A percentile compares a stretch with the other conserved stretches of the same genome.
Conservation (phyloP, 2,113 vertebrate species). For the Sphyrna mokarran region DNA sequence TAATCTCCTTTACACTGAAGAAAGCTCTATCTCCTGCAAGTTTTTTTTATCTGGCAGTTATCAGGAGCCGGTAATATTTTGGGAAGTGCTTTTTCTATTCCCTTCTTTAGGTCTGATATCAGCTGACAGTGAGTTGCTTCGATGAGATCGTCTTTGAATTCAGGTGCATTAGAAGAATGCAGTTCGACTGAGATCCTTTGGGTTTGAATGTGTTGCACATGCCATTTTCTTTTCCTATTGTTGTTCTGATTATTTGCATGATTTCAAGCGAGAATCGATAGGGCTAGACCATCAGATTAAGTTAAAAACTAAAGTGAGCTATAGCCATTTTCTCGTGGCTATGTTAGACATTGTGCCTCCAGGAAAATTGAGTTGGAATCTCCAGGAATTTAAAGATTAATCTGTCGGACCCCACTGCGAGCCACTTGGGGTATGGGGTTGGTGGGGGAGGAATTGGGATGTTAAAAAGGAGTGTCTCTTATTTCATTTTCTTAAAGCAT, state of each 20-base stretch:
- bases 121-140: not conserved
- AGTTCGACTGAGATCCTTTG: not conserved
- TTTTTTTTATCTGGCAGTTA: not conserved
- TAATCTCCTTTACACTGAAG: not conserved
- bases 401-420: not conserved
- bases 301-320: not conserved
- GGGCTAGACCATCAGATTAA: not conserved
- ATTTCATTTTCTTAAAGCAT: not conserved
- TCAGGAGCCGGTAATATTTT: not conserved
- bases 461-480: not conserved
- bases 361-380: not conserved
- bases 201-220: not conserved
- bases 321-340: too few relatives aligned
- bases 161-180: not conserved
- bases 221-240: not conserved
- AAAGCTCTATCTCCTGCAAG: not conserved
- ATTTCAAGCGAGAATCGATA: not conserved
- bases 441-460: not conserved
- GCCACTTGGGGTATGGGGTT: not conserved
- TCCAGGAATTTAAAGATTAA: not conserved
- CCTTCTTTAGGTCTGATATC: not conserved
- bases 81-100: not conserved
- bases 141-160: conserved; percentile 11
- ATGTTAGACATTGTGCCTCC: not conserved
- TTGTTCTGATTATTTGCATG: not conserved